Evolutionary conservation across 2,797 vertebrate genomes (phyloP), one percentile per base, ranked within the genome.

Genomic region (Gastrophryne carolinensis): DNA sequence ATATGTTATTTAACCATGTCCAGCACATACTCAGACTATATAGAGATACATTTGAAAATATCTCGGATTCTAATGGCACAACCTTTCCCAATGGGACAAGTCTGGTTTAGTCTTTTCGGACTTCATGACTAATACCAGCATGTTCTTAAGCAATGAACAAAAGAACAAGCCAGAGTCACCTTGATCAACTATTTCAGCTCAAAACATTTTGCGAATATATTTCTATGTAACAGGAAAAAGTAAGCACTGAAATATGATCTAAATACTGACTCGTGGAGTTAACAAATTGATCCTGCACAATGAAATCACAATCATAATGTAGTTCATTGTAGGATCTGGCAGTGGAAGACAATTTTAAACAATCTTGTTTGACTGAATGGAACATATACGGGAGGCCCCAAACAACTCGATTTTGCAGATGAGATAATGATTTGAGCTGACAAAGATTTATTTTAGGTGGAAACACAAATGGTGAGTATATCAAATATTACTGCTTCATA

Each of bases 371-470:
- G 35, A 13, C 24, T 1, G 5, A 62, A 15, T 15, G 21, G 12
- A 5, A 41, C 13, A 15, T 1, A 8, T 15, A 23, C 27, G 39
- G 26, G 10, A 24, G 23, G 34, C 24, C 32, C 21, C 17, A 17
- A 44, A 44, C 39, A 35, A 30, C 58, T 41, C 8, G 26, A 49
- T 62, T 63, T 37, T 9, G 35, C 26, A 27, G 21, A 15, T 52
- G 29, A 65, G 49, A 67, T 44, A 53, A 21, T 58, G 63, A 60
- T 26, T 44, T 62, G 67, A 71, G 67, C 30, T 65, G 52, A 37
- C 2, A 65, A 50, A 44, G 13, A 2, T 21, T 39, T 41, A 29
- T 63, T 4, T 71, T 29, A 17, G 39, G 44, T 27, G 12, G 41
- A 27, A 39, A 47, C 7, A 17, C 11, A 15, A 57, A 58, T 64